These are phyloP conservation scores for Prolemur simus DNA, from an alignment of 2,113 vertebrate genomes.

Conservation along the genomic window DNA sequence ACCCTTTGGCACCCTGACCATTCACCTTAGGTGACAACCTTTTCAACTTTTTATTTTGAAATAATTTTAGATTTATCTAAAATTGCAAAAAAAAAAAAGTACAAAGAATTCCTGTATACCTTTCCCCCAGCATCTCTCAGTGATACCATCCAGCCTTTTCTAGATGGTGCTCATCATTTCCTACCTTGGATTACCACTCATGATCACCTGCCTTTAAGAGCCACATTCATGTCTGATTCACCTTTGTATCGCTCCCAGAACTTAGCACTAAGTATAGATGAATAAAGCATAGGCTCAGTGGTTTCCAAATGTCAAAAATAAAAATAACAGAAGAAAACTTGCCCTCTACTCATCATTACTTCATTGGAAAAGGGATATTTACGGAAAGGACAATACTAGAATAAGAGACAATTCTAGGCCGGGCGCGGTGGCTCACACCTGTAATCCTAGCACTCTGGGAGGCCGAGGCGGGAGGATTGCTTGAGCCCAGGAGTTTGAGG, in stretches of 20 bases:
- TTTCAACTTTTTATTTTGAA: neutral
- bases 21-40: neutral
- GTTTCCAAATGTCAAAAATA: neutral
- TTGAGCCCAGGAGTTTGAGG: too few relatives aligned
- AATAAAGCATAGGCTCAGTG: neutral
- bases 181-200: neutral
- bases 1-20: neutral
- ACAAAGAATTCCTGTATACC: neutral
- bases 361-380: neutral
- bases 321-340: neutral
- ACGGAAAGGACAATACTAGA: neutral
- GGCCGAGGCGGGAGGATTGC: too few relatives aligned
- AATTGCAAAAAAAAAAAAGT: neutral
- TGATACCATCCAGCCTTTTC: neutral
- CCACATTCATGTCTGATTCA: neutral
- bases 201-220: neutral
- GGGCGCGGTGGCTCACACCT: too few relatives aligned
- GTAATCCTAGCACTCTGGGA: too few relatives aligned
- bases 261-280: neutral
- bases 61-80: slow-evolving; percentile 20
- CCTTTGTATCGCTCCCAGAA: neutral
- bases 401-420: neutral
- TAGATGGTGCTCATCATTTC: neutral
- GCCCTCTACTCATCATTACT: neutral
- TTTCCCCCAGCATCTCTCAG: neutral